phyloP scores from a whole-genome alignment of 2,888 invertebrate species.

The Andrena bicolor region DNA sequence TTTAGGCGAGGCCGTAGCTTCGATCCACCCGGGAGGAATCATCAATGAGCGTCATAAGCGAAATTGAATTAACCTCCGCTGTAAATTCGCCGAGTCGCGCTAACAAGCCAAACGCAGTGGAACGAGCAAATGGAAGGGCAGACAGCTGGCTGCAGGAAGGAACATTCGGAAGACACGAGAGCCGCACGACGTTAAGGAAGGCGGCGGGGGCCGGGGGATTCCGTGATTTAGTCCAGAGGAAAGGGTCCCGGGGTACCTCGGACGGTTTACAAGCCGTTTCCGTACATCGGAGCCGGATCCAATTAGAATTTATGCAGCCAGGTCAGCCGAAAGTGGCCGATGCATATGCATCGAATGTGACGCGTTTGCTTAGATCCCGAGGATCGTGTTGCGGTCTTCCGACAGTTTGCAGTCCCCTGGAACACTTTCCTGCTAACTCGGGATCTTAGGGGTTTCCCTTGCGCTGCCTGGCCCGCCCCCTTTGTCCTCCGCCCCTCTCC shows the following conservation, averaged over 20 bases:
- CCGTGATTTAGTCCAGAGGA: slow-evolving; percentile 44
- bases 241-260: slow-evolving; percentile 22
- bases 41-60: slow-evolving; percentile 21
- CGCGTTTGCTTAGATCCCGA: slow-evolving; percentile 72
- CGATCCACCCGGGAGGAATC: neutral
- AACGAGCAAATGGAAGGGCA: slow-evolving; percentile 40
- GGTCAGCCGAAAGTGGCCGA: slow-evolving; percentile 71
- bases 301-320: slow-evolving; percentile 73
- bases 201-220: slow-evolving; percentile 18
- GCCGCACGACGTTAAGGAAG: neutral
- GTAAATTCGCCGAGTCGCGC: slow-evolving; percentile 22
- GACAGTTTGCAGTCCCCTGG: slow-evolving; percentile 54
- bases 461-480: slow-evolving; percentile 3
- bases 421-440: slow-evolving; percentile 38
- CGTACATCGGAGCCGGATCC: slow-evolving; percentile 61
- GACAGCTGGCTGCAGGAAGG: slow-evolving; percentile 35
- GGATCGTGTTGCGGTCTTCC: slow-evolving; percentile 56
- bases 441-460: slow-evolving; percentile 39
- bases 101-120: slow-evolving; percentile 32
- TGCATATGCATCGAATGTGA: slow-evolving; percentile 77
- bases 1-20: neutral
- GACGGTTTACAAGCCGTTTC: slow-evolving; percentile 65
- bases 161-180: slow-evolving; percentile 38
- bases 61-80: slow-evolving; percentile 31
- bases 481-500: slow-evolving; percentile 5